These are phyloP conservation scores for Synanthedon andrenaeformis DNA, from an alignment of 2,888 invertebrate species.

Conservation along the genomic window DNA sequence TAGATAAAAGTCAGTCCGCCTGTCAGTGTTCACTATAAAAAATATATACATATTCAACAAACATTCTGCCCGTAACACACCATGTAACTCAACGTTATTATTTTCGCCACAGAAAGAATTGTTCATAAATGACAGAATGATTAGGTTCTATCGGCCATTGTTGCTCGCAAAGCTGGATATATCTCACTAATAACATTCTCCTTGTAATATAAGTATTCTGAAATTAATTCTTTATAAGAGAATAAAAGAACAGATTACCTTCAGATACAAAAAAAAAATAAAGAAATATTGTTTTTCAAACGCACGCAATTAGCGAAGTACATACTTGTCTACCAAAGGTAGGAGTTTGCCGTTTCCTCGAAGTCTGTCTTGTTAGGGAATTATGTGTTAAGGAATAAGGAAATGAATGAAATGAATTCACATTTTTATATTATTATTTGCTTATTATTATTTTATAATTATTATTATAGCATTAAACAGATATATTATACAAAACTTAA, in stretches of 20 bases:
- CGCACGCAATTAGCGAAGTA: no score
- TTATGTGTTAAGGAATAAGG: no score
- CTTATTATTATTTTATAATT: no score
- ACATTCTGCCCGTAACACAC: background rate
- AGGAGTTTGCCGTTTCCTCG: no score
- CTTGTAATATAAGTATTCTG: background rate
- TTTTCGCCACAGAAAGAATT: background rate
- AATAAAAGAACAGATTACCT: background rate
- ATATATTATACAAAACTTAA: no score
- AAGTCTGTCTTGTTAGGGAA: no score
- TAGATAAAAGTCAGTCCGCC: no score
- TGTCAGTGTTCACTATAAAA: background rate
- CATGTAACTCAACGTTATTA: background rate
- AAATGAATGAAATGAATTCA: no score
- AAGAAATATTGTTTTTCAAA: no score
- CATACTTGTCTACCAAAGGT: no score
- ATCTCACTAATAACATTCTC: background rate
- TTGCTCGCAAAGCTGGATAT: background rate
- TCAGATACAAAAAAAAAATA: background rate
- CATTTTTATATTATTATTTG: no score
- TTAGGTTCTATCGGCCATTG: background rate
- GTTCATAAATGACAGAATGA: constrained; percentile 1
- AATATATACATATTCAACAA: background rate
- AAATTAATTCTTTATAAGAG: background rate
- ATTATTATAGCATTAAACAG: no score